Conservation (phyloP, 2,113 vertebrate genomes). For the Ptychochromis oligacanthus region DNA sequence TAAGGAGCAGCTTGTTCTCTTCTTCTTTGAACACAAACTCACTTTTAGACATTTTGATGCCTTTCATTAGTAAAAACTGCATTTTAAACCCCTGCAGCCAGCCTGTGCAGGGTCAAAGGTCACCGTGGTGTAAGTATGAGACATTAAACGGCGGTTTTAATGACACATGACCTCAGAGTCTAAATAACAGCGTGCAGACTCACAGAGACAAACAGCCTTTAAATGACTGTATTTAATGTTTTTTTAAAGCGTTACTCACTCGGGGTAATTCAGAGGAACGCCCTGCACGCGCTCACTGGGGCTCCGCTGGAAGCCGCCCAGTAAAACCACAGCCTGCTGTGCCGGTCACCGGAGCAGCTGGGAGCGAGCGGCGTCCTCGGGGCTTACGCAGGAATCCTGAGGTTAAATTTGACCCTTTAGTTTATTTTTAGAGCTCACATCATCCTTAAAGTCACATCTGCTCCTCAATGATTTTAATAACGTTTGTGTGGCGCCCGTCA, state of each 20-base stretch:
- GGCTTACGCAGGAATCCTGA: not conserved
- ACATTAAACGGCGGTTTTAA: not conserved
- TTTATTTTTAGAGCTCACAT: too few relatives aligned
- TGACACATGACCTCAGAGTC: not conserved
- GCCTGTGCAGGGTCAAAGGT: not conserved
- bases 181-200: not conserved
- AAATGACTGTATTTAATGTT: not conserved
- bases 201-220: not conserved
- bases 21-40: not conserved
- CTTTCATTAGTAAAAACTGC: too few relatives aligned
- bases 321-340: slow-evolving; percentile 22
- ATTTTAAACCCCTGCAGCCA: not conserved
- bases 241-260: not conserved
- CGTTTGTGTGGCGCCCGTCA: too few relatives aligned
- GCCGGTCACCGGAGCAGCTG: not conserved
- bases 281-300: not conserved
- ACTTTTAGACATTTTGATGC: not conserved
- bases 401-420: not conserved
- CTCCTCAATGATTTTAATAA: too few relatives aligned
- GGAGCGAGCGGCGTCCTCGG: not conserved
- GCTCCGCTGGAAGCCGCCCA: slow-evolving; percentile 21
- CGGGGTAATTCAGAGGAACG: not conserved
- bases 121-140: not conserved
- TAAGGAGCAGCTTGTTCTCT: not conserved
- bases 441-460: rapidly evolving